Conservation (phyloP, 2,888 invertebrate genomes). For the Brachyopa scutellaris region DNA sequence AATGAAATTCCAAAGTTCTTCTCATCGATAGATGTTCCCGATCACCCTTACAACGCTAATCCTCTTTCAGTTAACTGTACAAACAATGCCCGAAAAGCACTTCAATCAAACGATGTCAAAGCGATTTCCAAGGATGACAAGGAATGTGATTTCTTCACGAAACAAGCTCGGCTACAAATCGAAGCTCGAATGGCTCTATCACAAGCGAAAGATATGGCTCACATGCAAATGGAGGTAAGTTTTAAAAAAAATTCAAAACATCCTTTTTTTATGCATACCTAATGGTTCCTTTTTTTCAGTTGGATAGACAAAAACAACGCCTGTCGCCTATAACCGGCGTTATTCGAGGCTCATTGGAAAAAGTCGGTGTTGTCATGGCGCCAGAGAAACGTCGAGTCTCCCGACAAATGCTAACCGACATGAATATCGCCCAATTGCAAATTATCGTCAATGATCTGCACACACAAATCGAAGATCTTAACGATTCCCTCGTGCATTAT, state of each 20-base stretch:
- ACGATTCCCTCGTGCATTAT: constrained; percentile 94
- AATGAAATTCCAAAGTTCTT: constrained; percentile 62
- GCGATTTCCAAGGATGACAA: constrained; percentile 82
- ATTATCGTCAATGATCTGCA: constrained; percentile 97
- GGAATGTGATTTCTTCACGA: constrained; percentile 90
- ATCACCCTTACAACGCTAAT: constrained; percentile 76
- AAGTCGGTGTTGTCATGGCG: constrained; percentile 92
- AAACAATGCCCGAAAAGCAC: constrained; percentile 70
- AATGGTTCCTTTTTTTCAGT: constrained; percentile 80
- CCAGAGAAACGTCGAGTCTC: constrained; percentile 92
- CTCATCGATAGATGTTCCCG: constrained; percentile 71
- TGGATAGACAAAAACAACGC: constrained; percentile 87
- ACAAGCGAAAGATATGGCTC: constrained; percentile 95
- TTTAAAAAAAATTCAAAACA: not conserved
- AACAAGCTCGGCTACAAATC: constrained; percentile 91
- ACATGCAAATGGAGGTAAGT: constrained; percentile 93
- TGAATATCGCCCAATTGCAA: constrained; percentile 95
- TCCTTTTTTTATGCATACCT: too few relatives aligned
- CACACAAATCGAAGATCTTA: constrained; percentile 95
- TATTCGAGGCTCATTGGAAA: constrained; percentile 90
- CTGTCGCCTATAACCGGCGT: constrained; percentile 93
- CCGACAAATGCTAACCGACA: constrained; percentile 92
- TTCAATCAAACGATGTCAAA: constrained; percentile 76
- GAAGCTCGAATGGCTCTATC: constrained; percentile 94
- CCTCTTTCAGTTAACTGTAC: constrained; percentile 76